Percentiles rank a stretch among this genome's conserved stretches.
Conservation (phyloP, 2,888 invertebrate species). For the Leistus spinibarbis region DNA sequence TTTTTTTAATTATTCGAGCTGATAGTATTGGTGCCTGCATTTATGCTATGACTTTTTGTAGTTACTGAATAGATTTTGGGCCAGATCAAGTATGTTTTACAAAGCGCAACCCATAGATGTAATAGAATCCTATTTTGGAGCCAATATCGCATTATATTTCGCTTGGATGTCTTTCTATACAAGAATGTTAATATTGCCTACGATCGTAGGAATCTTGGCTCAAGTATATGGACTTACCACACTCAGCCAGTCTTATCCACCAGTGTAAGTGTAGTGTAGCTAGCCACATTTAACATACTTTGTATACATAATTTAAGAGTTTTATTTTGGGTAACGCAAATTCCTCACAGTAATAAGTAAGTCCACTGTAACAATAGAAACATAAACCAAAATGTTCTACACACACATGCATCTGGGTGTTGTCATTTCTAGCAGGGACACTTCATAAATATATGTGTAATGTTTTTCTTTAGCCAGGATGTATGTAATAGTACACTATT, state of each 20-base stretch:
- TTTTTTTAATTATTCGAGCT: too few species aligned
- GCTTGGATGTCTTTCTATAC: conserved; percentile 64
- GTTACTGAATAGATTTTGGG: conserved; percentile 66
- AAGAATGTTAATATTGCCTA: conserved; percentile 59
- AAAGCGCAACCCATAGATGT: conserved; percentile 67
- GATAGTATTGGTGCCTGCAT: too few species aligned
- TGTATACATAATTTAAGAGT: neutral
- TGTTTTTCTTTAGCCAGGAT: conserved; percentile 46
- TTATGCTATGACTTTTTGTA: too few species aligned
- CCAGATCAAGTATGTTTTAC: conserved; percentile 59
- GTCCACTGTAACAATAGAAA: too few species aligned
- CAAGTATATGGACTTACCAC: conserved; percentile 55
- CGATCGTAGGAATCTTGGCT: conserved; percentile 57
- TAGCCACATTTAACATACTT: neutral
- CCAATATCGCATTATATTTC: conserved; percentile 63
- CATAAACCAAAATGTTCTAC: too few species aligned
- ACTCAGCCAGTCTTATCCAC: neutral
- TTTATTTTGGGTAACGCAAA: too few species aligned
- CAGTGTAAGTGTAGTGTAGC: neutral
- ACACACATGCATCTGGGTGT: too few species aligned
- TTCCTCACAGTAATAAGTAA: too few species aligned
- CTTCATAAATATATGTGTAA: neutral
- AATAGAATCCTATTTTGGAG: conserved; percentile 63
- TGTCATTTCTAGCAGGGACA: too few species aligned
- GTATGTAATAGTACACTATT: conserved; percentile 50